phyloP scores from a whole-genome alignment of 2,888 invertebrate genomes.

The Drosophila yooni region DNA sequence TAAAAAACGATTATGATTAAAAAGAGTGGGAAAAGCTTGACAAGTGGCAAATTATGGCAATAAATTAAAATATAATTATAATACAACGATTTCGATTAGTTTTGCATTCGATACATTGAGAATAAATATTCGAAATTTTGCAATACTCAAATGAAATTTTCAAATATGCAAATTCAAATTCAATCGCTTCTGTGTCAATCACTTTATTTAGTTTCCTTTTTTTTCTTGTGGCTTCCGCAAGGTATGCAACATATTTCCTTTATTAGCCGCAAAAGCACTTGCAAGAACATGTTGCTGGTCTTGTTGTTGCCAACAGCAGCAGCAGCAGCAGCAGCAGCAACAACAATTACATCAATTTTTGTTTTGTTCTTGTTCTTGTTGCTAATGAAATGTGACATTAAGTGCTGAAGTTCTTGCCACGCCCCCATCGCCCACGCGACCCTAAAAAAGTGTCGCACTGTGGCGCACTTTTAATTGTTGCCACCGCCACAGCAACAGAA shows the following conservation, averaged over 20 bases:
- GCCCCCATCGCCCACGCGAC: constrained; percentile 14
- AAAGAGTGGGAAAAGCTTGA: not conserved
- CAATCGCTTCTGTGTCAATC: not conserved
- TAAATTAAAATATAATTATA: not conserved
- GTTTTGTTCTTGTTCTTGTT: constrained; percentile 18
- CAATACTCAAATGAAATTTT: not conserved
- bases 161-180: not conserved
- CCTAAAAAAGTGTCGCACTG: constrained; percentile 59
- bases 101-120: no score
- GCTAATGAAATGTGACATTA: constrained; percentile 77
- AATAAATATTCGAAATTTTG: not conserved
- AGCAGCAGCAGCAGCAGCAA: constrained; percentile 10
- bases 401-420: constrained; percentile 63
- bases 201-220: not conserved
- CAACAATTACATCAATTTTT: constrained; percentile 4
- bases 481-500: constrained; percentile 38
- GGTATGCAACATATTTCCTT: constrained; percentile 65
- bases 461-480: constrained; percentile 76
- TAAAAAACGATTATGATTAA: not conserved
- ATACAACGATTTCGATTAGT: not conserved
- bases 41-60: not conserved
- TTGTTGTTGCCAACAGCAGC: not conserved
- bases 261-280: constrained; percentile 60
- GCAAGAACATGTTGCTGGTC: constrained; percentile 12
- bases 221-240: constrained; percentile 25